Conservation (phyloP, 2,888 invertebrate species). For the Argyra leucocephala region DNA sequence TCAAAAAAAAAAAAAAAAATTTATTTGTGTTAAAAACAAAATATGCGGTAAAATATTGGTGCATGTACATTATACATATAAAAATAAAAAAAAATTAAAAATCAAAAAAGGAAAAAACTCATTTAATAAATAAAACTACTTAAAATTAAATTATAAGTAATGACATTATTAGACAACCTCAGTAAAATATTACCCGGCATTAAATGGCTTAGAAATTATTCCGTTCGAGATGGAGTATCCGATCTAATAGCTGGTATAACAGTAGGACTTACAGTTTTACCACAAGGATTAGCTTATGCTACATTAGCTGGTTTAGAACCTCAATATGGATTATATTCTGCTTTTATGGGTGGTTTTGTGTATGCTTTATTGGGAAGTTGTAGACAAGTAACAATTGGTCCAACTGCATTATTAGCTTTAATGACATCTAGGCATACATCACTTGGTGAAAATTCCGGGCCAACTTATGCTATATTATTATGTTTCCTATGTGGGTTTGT, state of each 20-base stretch:
- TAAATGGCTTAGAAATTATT: slow-evolving; percentile 67
- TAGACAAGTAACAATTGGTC: slow-evolving; percentile 79
- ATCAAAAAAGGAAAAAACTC: background rate
- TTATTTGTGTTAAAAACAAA: background rate
- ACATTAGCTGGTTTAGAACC: slow-evolving; percentile 78
- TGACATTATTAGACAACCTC: slow-evolving; percentile 25
- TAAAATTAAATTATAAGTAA: slow-evolving; percentile 14
- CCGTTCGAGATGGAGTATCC: slow-evolving; percentile 63
- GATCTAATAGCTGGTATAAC: slow-evolving; percentile 88
- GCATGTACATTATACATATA: background rate
- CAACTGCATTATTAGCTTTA: slow-evolving; percentile 82
- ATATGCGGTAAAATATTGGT: background rate
- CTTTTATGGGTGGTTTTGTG: slow-evolving; percentile 84
- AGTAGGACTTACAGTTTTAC: slow-evolving; percentile 86
- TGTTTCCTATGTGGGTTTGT: slow-evolving; percentile 75
- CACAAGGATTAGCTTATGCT: slow-evolving; percentile 87
- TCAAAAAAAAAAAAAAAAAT: background rate
- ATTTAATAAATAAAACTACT: background rate
- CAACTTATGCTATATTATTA: slow-evolving; percentile 71
- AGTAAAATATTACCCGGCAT: slow-evolving; percentile 40
- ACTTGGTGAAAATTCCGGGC: slow-evolving; percentile 43
- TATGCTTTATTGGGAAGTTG: slow-evolving; percentile 84
- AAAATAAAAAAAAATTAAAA: background rate
- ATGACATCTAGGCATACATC: slow-evolving; percentile 65
- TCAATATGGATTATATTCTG: slow-evolving; percentile 91